Evolutionary conservation across 2,888 invertebrate genomes (phyloP).

Genomic region (Sphaerophoria rueppellii): DNA sequence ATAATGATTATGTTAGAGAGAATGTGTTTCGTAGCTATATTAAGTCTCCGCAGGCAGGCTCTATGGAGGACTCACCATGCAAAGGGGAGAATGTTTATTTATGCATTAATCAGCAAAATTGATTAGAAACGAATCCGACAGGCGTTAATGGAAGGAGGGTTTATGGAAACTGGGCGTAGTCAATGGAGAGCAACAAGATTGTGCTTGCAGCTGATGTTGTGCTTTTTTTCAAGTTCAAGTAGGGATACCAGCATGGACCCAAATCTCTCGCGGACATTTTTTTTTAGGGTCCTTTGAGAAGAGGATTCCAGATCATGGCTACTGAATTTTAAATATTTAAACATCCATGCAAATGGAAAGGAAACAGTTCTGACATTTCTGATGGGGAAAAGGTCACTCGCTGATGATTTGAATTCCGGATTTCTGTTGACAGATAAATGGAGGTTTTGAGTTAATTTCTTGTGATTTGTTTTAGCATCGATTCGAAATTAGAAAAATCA

Average conservation of each 20-base stretch:
- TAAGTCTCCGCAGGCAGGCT: background rate
- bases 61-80: background rate
- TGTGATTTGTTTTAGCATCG: conserved; percentile 44
- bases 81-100: conserved; percentile 59
- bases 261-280: conserved; percentile 25
- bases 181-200: conserved; percentile 26
- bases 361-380: background rate
- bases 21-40: conserved; percentile 19
- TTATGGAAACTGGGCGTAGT: background rate
- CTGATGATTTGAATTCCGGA: conserved; percentile 27
- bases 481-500: conserved; percentile 31
- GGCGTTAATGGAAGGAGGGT: conserved; percentile 10
- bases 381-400: conserved; percentile 23
- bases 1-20: conserved; percentile 54
- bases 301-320: background rate
- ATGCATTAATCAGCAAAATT: conserved; percentile 72
- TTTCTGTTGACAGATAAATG: conserved; percentile 58
- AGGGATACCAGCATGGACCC: too few relatives aligned
- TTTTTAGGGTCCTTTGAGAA: background rate
- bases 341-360: conserved; percentile 33
- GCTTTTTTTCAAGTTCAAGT: too few relatives aligned
- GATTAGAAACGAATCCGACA: conserved; percentile 70
- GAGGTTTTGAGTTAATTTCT: conserved; percentile 62
- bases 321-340: conserved; percentile 52
- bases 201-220: conserved; percentile 27